phyloP scores from a whole-genome alignment of 2,888 invertebrate genomes.

The Caenorhabditis sp. region DNA sequence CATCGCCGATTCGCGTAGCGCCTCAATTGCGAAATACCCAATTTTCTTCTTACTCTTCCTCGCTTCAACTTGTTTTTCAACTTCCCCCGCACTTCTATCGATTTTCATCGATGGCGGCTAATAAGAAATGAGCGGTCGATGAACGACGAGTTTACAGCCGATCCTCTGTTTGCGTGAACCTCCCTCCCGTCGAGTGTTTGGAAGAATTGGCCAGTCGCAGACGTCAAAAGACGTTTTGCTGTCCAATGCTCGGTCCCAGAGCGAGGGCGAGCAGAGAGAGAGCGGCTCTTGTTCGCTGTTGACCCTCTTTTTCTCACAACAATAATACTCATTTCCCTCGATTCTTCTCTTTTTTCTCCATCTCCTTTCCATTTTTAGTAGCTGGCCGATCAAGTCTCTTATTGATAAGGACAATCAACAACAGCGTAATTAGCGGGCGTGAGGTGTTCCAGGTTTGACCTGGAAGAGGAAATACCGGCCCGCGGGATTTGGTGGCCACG shows the following conservation, averaged over 20 bases:
- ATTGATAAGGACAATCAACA: no score
- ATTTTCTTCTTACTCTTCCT: constrained; percentile 48
- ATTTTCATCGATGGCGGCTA: constrained; percentile 34
- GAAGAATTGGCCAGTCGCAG: constrained; percentile 36
- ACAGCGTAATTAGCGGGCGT: no score
- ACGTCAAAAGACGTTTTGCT: constrained; percentile 35
- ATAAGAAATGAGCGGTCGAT: constrained; percentile 51
- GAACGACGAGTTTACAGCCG: constrained; percentile 54
- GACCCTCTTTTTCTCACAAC: constrained; percentile 44
- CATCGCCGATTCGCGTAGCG: not conserved
- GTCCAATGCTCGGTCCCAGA: constrained; percentile 37
- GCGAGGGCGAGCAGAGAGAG: constrained; percentile 30
- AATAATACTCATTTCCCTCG: constrained; percentile 33
- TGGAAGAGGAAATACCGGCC: no score
- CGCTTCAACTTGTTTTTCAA: constrained; percentile 12
- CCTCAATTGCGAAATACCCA: constrained; percentile 34
- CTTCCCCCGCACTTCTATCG: constrained; percentile 35
- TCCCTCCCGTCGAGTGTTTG: constrained; percentile 15
- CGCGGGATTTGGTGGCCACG: no score
- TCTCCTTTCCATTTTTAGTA: not conserved
- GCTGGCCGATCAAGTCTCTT: not conserved
- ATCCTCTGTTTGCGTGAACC: constrained; percentile 56
- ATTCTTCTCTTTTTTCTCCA: constrained; percentile 16
- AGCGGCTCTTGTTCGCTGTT: constrained; percentile 23
- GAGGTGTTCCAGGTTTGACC: no score